phyloP scores from a whole-genome alignment of 2,113 vertebrate species.

The Thymallus thymallus region DNA sequence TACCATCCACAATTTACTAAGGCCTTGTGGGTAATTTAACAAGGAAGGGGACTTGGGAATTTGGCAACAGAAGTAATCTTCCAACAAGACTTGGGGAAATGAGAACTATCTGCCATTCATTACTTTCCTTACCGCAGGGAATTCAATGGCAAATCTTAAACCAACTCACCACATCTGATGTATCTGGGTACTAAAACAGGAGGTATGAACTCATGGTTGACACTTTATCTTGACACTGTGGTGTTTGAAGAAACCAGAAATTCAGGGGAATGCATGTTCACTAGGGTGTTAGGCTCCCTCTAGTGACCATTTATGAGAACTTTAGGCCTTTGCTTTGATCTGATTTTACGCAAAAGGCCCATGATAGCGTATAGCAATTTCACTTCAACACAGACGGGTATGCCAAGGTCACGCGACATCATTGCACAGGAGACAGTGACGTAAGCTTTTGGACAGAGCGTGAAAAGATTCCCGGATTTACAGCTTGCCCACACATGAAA shows the following conservation, averaged over 20 bases:
- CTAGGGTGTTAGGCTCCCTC: background rate
- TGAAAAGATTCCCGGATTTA: background rate
- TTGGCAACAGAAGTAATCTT: slow-evolving; percentile 27
- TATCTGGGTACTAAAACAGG: background rate
- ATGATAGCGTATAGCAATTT: no score
- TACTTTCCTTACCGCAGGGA: slow-evolving; percentile 5
- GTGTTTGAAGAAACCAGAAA: slow-evolving; percentile 4
- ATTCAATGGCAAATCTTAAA: slow-evolving; percentile 5
- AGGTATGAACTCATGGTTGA: no score
- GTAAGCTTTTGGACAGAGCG: background rate
- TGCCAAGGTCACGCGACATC: no score
- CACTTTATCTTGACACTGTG: background rate
- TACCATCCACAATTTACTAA: slow-evolving; percentile 40
- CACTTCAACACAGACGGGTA: no score
- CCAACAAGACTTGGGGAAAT: slow-evolving; percentile 16
- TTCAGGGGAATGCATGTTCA: background rate
- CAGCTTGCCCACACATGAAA: background rate
- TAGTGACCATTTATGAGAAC: background rate
- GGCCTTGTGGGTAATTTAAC: slow-evolving; percentile 37
- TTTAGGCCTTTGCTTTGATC: background rate
- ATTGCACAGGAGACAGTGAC: no score
- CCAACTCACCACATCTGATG: background rate
- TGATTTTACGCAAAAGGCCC: no score
- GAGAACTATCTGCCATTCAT: slow-evolving; percentile 16
- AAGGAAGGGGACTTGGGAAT: slow-evolving; percentile 16